phyloP scores from a whole-genome alignment of 2,113 vertebrate genomes.

The Otis tarda region DNA sequence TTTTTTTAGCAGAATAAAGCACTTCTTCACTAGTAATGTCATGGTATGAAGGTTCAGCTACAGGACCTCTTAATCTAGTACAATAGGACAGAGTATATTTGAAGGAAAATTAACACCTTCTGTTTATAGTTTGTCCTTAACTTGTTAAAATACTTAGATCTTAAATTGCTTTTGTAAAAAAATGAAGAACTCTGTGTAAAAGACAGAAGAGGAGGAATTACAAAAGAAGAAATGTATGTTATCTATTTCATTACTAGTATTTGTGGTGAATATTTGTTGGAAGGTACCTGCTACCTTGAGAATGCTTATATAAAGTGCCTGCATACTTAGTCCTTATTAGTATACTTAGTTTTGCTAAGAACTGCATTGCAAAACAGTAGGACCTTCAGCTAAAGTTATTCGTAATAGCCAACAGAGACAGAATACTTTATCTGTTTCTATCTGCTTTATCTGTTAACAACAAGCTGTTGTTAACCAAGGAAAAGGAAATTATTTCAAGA shows the following conservation, averaged over 20 bases:
- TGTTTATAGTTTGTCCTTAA: not conserved
- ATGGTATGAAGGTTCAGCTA: not conserved
- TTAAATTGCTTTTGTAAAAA: not conserved
- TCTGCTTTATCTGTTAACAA: no score
- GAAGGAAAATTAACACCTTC: not conserved
- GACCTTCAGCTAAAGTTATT: not conserved
- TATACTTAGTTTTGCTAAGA: not conserved
- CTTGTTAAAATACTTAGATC: not conserved
- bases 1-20: not conserved
- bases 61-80: not conserved
- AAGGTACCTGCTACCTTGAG: not conserved
- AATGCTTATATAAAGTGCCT: not conserved
- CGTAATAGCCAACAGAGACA: not conserved
- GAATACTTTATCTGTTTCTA: not conserved
- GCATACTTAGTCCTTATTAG: not conserved
- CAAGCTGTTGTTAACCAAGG: not conserved
- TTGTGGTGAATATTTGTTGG: not conserved
- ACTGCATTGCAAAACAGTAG: not conserved
- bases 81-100: not conserved
- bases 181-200: not conserved
- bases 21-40: not conserved
- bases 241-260: not conserved
- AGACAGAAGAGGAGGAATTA: not conserved
- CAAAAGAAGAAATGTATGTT: not conserved
- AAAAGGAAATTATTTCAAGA: conserved; percentile 26